Evolutionary conservation across 2,113 vertebrate genomes (phyloP), one percentile per base, ranked within the genome.

Genomic region (Oncorhynchus nerka): DNA sequence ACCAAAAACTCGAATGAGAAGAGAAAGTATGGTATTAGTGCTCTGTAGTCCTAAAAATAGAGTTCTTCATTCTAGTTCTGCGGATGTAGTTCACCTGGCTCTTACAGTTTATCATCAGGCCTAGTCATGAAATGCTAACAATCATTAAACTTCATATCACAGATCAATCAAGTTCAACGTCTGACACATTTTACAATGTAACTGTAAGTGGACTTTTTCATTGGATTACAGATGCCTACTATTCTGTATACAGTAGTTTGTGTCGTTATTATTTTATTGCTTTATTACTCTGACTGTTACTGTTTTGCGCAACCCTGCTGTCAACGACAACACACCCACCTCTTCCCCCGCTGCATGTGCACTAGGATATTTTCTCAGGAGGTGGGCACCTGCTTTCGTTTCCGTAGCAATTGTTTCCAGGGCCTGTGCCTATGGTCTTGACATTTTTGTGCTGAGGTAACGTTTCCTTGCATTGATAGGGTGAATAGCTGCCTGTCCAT

Each of bases 401-500:
- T 91, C 89, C 89, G 34, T 83, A 30, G 83, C 68, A 80, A 91
- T 91, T 91, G 89, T 92, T 90, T 88, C 68, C 82, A 81, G 80
- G 67, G 77, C 73, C n/a, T 71, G 83, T 80, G 87, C 85, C 83
- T 65, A 4, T 72, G 11, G 69, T 82, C 76, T 75, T 79, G 84
- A 87, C 85, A 81, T 90, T 88, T 84, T 86, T 84, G 71, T 82
- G 65, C 66, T 83, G 85, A 87, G 88, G 84, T 88, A 89, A 90
- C 79, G 57, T 87, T 92, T 91, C 89, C 90, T 90, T 86, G 84
- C 86, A 90, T 89, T 91, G 78, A 85, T 83, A 73, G 64, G 81
- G 80, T 87, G 86, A 91, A 89, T 85, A 87, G 84, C 83, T 81
- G 77, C 77, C 86, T 83, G 84, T 84, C 86, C 75, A 89, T 88